Conservation (phyloP, 92 coral and sea anemone genomes). For the Porites lobata region DNA sequence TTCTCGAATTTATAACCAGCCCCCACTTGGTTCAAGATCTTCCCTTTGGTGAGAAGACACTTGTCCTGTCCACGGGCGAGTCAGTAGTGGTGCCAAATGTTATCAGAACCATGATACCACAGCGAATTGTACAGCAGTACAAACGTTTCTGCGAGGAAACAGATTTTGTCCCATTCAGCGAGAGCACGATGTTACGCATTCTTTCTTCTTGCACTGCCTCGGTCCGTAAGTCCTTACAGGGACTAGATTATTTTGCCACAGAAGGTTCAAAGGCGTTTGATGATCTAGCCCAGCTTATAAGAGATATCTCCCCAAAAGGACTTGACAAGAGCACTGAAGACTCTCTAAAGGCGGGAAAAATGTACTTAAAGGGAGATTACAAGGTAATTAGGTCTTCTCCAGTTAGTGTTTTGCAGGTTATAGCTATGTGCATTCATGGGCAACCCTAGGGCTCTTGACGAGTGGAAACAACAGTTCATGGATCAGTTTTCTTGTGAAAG, state of each 20-base stretch:
- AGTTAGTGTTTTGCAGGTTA: background rate
- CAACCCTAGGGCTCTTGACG: background rate
- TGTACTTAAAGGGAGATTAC: constrained; percentile 56
- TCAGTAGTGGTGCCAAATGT: constrained; percentile 63
- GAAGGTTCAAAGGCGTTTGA: constrained; percentile 59
- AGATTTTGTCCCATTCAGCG: constrained; percentile 50
- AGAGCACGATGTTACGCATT: constrained; percentile 45
- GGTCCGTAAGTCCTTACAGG: constrained; percentile 55
- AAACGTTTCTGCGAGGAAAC: constrained; percentile 41
- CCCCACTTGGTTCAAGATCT: constrained; percentile 49
- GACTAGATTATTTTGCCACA: constrained; percentile 59
- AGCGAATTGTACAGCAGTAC: constrained; percentile 59
- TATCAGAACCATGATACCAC: constrained; percentile 71
- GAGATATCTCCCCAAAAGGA: background rate
- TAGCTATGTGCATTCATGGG: background rate
- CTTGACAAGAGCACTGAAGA: constrained; percentile 25
- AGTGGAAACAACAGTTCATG: background rate
- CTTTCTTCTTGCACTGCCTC: constrained; percentile 54
- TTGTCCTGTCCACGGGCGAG: constrained; percentile 55
- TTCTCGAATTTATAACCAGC: constrained; percentile 66
- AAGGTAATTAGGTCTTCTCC: constrained; percentile 26
- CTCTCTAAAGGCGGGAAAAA: constrained; percentile 45
- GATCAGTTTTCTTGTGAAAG: no score
- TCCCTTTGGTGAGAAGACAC: constrained; percentile 73
- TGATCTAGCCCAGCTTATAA: constrained; percentile 25